phyloP scores from a whole-genome alignment of 2,113 vertebrate species.

The Brachyhypopomus gauderio region DNA sequence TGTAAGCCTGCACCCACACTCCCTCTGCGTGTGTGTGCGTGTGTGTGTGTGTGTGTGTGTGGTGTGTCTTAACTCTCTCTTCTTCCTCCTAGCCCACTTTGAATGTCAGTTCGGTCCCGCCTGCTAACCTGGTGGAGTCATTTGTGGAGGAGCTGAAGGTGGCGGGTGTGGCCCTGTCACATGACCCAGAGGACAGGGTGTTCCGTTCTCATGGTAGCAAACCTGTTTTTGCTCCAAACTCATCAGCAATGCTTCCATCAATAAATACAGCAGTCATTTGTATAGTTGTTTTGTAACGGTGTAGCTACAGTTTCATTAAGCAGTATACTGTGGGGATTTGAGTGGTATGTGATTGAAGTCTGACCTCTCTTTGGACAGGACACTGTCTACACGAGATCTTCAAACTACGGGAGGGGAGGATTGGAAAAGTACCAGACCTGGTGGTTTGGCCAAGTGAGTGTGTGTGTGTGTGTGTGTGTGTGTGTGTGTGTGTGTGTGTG shows the following conservation, averaged over 20 bases:
- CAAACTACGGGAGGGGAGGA: conserved; percentile 91
- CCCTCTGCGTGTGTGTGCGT: conserved; percentile 1
- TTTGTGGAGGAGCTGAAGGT: conserved; percentile 89
- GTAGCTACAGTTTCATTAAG: too few species aligned
- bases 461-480: neutral
- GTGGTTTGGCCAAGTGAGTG: conserved; percentile 95
- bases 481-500: neutral
- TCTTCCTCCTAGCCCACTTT: conserved; percentile 77
- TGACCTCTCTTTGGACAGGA: conserved; percentile 74
- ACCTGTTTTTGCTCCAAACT: too few species aligned
- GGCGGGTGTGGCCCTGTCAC: conserved; percentile 84
- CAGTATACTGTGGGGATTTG: too few species aligned
- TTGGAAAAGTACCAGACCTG: conserved; percentile 91
- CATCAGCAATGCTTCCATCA: too few species aligned
- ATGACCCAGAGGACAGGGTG: conserved; percentile 90
- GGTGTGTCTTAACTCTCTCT: conserved; percentile 8
- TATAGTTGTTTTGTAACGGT: too few species aligned
- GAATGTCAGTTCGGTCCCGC: conserved; percentile 82
- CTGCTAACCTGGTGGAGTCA: conserved; percentile 85
- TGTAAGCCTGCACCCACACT: conserved; percentile 74
- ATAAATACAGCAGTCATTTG: too few species aligned
- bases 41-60: conserved; percentile 31
- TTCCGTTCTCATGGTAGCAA: conserved; percentile 91
- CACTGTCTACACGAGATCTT: conserved; percentile 98
- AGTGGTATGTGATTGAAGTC: neutral